Evolutionary conservation across 1,140 invertebrate species (phyloP).

Genomic region (Scaptodrosophila lebanonensis): DNA sequence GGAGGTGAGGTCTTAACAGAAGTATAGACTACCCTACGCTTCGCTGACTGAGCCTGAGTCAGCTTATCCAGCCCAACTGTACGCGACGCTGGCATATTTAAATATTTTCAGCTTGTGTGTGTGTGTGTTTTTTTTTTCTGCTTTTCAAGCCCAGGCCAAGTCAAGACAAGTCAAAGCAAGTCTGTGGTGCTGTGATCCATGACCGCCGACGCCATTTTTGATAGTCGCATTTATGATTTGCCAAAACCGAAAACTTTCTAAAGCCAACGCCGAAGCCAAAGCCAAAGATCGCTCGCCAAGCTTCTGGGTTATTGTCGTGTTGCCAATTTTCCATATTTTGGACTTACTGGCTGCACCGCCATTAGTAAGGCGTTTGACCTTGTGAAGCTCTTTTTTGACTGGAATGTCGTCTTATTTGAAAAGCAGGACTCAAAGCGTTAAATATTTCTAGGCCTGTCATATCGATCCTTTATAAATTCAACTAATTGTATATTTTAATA

Average conservation of each 20-base stretch:
- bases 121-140: no score
- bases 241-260: constrained; percentile 61
- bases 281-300: constrained; percentile 40
- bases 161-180: constrained; percentile 8
- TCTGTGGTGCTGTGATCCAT: constrained; percentile 59
- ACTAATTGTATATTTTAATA: no score
- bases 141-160: background rate
- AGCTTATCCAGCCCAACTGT: constrained; percentile 55
- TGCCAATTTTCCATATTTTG: no score
- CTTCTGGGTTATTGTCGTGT: no score
- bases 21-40: constrained; percentile 35
- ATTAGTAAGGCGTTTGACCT: no score
- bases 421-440: no score
- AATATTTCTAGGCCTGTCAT: no score
- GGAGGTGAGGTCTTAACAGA: background rate
- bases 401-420: no score
- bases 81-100: constrained; percentile 40
- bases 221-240: constrained; percentile 61
- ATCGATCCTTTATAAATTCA: no score
- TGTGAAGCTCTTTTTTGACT: no score
- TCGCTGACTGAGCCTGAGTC: constrained; percentile 49
- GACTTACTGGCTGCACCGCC: no score
- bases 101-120: constrained; percentile 18
- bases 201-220: constrained; percentile 63
- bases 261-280: constrained; percentile 24